Conservation (phyloP, 2,888 invertebrate species). For the Sclerodermus sp. region DNA sequence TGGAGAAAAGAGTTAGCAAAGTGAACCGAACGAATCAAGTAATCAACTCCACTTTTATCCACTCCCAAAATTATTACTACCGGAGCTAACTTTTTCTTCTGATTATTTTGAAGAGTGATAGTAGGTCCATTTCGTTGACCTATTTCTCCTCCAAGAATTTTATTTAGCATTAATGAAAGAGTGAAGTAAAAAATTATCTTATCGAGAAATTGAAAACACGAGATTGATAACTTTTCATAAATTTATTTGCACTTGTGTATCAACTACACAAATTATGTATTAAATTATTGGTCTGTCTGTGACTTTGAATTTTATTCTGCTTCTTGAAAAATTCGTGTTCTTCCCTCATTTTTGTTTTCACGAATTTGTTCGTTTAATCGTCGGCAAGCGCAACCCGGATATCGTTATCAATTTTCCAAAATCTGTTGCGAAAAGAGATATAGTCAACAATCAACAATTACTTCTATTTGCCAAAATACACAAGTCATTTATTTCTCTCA, state of each 20-base stretch:
- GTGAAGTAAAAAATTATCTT: no score
- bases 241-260: conserved; percentile 40
- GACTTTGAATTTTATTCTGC: conserved; percentile 15
- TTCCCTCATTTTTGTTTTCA: neutral
- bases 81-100: no score
- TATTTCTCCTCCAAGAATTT: no score
- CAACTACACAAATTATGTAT: conserved; percentile 42
- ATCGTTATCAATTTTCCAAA: neutral
- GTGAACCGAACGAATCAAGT: no score
- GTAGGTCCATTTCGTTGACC: no score
- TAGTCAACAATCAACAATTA: neutral
- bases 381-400: neutral
- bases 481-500: neutral
- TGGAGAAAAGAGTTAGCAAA: no score
- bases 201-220: no score
- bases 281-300: conserved; percentile 47
- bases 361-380: neutral
- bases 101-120: no score
- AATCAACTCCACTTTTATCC: no score
- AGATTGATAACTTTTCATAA: conserved; percentile 26
- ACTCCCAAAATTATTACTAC: no score
- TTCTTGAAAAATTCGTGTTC: neutral
- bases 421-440: neutral
- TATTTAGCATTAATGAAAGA: no score
- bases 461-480: neutral